A percentile compares a stretch with the other conserved stretches of the same genome.
These are phyloP conservation scores for Thamnophis sirtalis DNA, from an alignment of 2,113 vertebrate species.

Conservation along the genomic window DNA sequence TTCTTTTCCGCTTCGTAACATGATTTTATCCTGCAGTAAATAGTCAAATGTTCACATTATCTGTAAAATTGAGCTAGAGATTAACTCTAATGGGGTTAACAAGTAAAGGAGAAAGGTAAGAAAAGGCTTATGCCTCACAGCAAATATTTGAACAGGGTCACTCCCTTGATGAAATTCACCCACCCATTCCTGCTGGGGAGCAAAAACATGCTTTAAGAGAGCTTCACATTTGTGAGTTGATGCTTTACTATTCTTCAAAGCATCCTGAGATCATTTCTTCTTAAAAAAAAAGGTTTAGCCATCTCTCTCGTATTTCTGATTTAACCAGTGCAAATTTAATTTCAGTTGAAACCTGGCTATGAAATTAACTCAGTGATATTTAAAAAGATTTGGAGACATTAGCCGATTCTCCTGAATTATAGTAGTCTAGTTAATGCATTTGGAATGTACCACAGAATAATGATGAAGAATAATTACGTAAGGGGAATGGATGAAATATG, in stretches of 20 bases:
- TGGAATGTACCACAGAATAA: constrained; percentile 8
- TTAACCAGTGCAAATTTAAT: constrained; percentile 45
- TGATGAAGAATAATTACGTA: constrained; percentile 12
- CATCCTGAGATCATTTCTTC: constrained; percentile 40
- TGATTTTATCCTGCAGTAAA: constrained; percentile 19
- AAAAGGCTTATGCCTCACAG: constrained; percentile 48
- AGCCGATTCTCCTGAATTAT: constrained; percentile 21
- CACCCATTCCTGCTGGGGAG: constrained; percentile 19
- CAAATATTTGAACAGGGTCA: constrained; percentile 36
- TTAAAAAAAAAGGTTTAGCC: constrained; percentile 24
- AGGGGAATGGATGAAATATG: constrained; percentile 9
- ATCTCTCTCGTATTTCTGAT: constrained; percentile 40
- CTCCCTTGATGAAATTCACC: constrained; percentile 29
- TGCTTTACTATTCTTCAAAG: constrained; percentile 35
- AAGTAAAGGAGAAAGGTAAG: constrained; percentile 47
- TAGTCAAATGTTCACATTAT: constrained; percentile 39
- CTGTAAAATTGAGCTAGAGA: constrained; percentile 39
- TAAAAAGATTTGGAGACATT: constrained; percentile 49
- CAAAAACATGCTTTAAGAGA: constrained; percentile 23
- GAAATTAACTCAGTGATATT: constrained; percentile 54
- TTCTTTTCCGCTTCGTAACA: constrained; percentile 23
- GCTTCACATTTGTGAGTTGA: constrained; percentile 30
- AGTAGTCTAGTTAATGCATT: constrained; percentile 36
- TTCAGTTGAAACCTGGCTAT: constrained; percentile 35
- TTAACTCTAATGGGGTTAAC: constrained; percentile 45